A percentile compares a stretch with the other conserved stretches of the same genome.
Evolutionary conservation across 2,888 invertebrate species (phyloP).

Genomic region (Pachliopta kotzebuea): DNA sequence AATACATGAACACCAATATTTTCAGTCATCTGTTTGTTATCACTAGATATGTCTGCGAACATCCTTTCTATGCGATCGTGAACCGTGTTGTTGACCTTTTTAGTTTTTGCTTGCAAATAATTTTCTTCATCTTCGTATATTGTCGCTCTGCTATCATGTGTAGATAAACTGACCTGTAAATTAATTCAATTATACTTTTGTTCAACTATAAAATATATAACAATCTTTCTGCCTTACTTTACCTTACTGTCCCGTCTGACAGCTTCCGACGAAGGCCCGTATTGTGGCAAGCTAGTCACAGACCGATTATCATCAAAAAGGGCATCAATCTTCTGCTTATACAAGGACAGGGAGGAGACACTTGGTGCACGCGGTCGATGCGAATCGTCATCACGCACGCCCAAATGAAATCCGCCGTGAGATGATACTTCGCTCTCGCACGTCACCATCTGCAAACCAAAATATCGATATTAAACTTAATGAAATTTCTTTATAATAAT

Average conservation of each 20-base stretch:
- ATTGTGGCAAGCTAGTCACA: slow-evolving; percentile 70
- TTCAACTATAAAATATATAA: slow-evolving; percentile 21
- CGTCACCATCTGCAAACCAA: slow-evolving; percentile 70
- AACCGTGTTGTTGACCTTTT: slow-evolving; percentile 83
- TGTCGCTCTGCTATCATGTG: slow-evolving; percentile 54
- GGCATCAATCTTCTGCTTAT: slow-evolving; percentile 92
- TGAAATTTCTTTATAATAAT: too few species aligned
- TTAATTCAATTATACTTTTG: slow-evolving; percentile 13
- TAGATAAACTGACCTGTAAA: slow-evolving; percentile 56
- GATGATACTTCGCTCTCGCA: slow-evolving; percentile 65
- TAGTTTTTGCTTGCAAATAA: slow-evolving; percentile 64
- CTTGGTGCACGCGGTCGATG: slow-evolving; percentile 65
- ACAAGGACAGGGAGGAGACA: slow-evolving; percentile 82
- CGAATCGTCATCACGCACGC: slow-evolving; percentile 64
- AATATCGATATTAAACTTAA: neutral
- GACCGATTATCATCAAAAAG: slow-evolving; percentile 89
- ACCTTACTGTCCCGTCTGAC: slow-evolving; percentile 64
- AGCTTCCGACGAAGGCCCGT: slow-evolving; percentile 46
- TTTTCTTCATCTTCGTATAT: slow-evolving; percentile 68
- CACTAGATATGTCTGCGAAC: slow-evolving; percentile 87
- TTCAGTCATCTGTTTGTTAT: slow-evolving; percentile 70
- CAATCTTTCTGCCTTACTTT: neutral
- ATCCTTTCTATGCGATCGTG: slow-evolving; percentile 93
- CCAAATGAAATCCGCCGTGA: slow-evolving; percentile 68
- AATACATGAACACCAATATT: slow-evolving; percentile 81